These are phyloP conservation scores for Coreoperca whiteheadi DNA, from an alignment of 2,113 vertebrate genomes.

Conservation along the genomic window DNA sequence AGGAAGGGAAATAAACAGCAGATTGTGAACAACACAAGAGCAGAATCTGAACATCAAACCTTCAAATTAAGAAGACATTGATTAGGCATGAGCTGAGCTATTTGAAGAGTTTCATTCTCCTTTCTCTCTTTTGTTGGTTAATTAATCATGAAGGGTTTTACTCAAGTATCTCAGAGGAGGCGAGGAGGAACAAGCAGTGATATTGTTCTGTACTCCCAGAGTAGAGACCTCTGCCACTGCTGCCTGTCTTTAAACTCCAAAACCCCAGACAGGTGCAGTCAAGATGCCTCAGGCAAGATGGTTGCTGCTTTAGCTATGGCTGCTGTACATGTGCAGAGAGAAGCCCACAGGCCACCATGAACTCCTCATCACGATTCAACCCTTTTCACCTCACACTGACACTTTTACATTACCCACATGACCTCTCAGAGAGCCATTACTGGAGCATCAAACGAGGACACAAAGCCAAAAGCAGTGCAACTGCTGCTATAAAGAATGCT, in stretches of 20 bases:
- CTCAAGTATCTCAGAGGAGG: constrained; percentile 28
- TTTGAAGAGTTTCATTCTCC: constrained; percentile 37
- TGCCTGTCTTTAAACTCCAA: constrained; percentile 18
- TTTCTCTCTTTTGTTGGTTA: constrained; percentile 40
- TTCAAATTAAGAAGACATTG: constrained; percentile 58
- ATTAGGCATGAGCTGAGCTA: constrained; percentile 31
- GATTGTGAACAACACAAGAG: constrained; percentile 39
- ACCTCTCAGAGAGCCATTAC: neutral
- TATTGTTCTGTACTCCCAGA: constrained; percentile 29
- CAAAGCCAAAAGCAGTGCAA: neutral
- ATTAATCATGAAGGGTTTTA: constrained; percentile 56
- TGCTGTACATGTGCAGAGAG: constrained; percentile 5
- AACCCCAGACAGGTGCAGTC: constrained; percentile 37
- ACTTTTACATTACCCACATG: neutral
- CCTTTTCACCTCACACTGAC: neutral
- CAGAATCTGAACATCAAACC: constrained; percentile 38
- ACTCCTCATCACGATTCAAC: neutral
- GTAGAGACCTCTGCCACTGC: constrained; percentile 19
- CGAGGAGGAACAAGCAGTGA: constrained; percentile 18
- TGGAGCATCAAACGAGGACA: neutral
- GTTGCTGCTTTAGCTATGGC: constrained; percentile 9
- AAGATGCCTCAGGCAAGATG: constrained; percentile 25
- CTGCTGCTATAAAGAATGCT: constrained; percentile 1
- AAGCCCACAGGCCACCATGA: constrained; percentile 4
- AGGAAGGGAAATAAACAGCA: constrained; percentile 35